These are phyloP conservation scores for Acarapis woodi DNA, from an alignment of 1,140 invertebrate species.

Conservation along the genomic window DNA sequence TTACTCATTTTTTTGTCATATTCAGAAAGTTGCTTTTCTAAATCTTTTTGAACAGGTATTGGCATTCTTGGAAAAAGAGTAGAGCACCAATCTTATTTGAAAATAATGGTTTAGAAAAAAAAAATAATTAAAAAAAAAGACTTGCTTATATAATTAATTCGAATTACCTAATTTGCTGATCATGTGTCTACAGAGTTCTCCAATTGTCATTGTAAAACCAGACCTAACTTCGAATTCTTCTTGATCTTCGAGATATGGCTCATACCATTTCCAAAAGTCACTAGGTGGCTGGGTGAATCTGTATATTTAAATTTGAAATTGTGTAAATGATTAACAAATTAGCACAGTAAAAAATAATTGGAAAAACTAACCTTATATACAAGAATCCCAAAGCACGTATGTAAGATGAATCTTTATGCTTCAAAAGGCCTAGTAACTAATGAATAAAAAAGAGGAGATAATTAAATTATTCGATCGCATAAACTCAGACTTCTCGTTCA, in stretches of 20 bases:
- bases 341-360: constrained; percentile 24
- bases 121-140: too few species aligned
- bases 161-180: constrained; percentile 73
- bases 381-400: constrained; percentile 87
- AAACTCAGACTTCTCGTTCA: too few species aligned
- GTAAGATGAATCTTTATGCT: constrained; percentile 84
- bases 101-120: too few species aligned
- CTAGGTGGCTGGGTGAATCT: constrained; percentile 85
- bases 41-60: constrained; percentile 70
- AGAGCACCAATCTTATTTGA: constrained; percentile 96
- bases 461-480: too few species aligned
- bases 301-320: too few species aligned
- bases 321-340: constrained; percentile 6
- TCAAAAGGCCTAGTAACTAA: constrained; percentile 72
- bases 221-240: constrained; percentile 92
- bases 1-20: too few species aligned
- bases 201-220: constrained; percentile 73
- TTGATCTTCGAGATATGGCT: constrained; percentile 75
- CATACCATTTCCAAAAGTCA: constrained; percentile 88
- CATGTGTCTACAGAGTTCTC: constrained; percentile 70
- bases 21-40: constrained; percentile 38
- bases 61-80: constrained; percentile 95
- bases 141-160: too few species aligned
- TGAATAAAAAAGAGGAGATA: too few species aligned
- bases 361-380: too few species aligned